Base-by-base conservation (phyloP, 2,113 vertebrate genomes). In the Gracilinanus agilis region DNA sequence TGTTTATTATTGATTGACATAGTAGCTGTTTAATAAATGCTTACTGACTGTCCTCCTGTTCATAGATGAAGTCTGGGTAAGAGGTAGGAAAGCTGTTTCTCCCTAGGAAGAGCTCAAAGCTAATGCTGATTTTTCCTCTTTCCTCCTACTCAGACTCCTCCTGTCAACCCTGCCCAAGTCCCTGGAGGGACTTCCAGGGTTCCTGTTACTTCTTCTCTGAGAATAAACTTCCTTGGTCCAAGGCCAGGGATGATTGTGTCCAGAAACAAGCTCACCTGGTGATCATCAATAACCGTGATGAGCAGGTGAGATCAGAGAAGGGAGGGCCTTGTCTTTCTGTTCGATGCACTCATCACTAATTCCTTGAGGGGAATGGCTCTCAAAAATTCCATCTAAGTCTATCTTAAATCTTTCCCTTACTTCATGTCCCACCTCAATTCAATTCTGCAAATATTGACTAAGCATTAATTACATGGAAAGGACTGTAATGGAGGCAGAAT, bases 171-270 rank as follows among this genome's bases (percentile, higher is more conserved):
- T 95, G 61, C 67, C 53, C 53, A 0, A 9, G 49, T 0, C 34
- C 8, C 55, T 92, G 61, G 24, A 53, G 10, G 3, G 49, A 40
- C 13, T 95, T 91, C 49, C 54, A 92, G 25, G 96, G 91, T 27
- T 95, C 91, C 67, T 94, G 91, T 61, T 94, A 89, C 53, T 24
- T 53, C 7, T 96, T 93, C 49, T 90, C 56, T n/a, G 75, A 7
- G 13, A 0, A 34, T 1, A 0, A 0, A 54, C 34, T 34, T 3
- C 1, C 0, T 40, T 49, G 90, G 88, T 8, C 21, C 13, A 0
- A 89, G 24, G 90, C 92, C 11, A 53, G 21, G 53, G 61, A 55
- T 53, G 1, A 0, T 10, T 95, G 92, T 55, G 2, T 49, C 58
- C 6, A 92, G 11, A 23, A 90, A 13, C 10, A 7, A 61, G 92